Evolutionary conservation across 2,797 vertebrate species (phyloP).

Genomic region (Momotus momota): DNA sequence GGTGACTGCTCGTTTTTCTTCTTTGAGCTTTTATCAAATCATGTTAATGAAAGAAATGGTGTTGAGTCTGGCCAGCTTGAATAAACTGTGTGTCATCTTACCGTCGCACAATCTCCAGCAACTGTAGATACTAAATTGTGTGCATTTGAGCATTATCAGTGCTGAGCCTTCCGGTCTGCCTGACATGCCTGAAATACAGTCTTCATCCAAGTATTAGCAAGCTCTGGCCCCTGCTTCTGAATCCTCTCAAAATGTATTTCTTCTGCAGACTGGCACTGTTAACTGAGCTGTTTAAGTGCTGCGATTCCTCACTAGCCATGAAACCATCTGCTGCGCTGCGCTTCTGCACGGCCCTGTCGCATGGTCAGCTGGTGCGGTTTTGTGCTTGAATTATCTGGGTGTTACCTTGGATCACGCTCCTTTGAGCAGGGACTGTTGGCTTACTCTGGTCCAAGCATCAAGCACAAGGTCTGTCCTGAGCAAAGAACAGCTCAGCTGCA

Average conservation of each 20-base stretch:
- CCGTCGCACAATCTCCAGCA: neutral
- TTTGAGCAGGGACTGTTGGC: slow-evolving; percentile 25
- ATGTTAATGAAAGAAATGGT: neutral
- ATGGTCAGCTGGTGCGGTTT: slow-evolving; percentile 43
- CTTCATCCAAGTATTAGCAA: neutral
- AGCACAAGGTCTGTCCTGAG: slow-evolving; percentile 25
- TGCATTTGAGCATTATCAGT: neutral
- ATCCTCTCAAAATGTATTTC: slow-evolving; percentile 33
- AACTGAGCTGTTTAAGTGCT: slow-evolving; percentile 45
- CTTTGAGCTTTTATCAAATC: neutral
- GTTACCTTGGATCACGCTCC: slow-evolving; percentile 35
- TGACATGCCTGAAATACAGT: slow-evolving; percentile 8
- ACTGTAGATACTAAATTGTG: neutral
- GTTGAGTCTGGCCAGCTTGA: neutral
- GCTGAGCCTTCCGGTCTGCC: slow-evolving; percentile 41
- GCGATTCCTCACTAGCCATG: slow-evolving; percentile 24
- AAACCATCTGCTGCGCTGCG: slow-evolving; percentile 19
- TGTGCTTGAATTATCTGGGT: slow-evolving; percentile 26
- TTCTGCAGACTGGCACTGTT: slow-evolving; percentile 46
- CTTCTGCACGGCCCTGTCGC: slow-evolving; percentile 35
- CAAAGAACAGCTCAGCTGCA: neutral
- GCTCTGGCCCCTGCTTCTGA: slow-evolving; percentile 32
- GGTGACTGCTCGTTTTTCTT: neutral
- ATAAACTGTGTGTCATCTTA: neutral
- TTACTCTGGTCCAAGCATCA: slow-evolving; percentile 30